Evolutionary conservation across 2,113 vertebrate species (phyloP).

Genomic region (Rissa tridactyla): DNA sequence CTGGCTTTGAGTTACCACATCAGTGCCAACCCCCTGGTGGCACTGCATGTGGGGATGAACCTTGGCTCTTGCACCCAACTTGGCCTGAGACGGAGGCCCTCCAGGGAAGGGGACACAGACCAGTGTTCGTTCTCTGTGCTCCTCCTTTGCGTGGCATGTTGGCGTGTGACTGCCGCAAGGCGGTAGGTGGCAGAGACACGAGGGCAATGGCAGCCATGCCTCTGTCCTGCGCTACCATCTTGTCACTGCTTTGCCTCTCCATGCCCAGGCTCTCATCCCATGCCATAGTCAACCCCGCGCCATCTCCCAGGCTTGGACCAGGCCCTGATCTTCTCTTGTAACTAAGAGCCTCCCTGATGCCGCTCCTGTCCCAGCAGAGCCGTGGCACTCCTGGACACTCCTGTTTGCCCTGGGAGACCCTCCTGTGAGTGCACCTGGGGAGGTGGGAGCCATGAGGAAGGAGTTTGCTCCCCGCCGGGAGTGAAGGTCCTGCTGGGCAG

Average conservation of each 20-base stretch:
- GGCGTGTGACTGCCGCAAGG: not conserved
- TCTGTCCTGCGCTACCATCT: not conserved
- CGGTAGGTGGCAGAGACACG: not conserved
- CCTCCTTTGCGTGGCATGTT: fast-evolving
- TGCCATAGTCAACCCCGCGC: not conserved
- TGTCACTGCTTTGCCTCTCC: constrained; percentile 60
- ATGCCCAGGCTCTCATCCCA: constrained; percentile 66
- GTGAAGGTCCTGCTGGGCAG: fast-evolving
- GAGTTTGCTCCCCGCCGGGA: not conserved
- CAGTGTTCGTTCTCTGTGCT: fast-evolving
- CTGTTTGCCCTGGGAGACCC: not conserved
- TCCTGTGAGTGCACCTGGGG: fast-evolving
- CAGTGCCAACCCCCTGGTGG: fast-evolving
- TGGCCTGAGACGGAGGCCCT: not conserved
- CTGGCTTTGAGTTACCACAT: not conserved
- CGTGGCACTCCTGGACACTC: fast-evolving
- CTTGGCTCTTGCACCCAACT: not conserved
- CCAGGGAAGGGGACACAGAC: not conserved
- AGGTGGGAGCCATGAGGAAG: not conserved
- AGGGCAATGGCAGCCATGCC: not conserved
- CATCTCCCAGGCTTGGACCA: constrained; percentile 20
- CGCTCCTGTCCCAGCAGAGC: not conserved
- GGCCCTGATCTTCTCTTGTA: not conserved
- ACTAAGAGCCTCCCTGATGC: not conserved
- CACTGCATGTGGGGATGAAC: fast-evolving